Evolutionary conservation across 2,888 invertebrate genomes (phyloP), one percentile per base, ranked within the genome.

Genomic region (Salticus scenicus): DNA sequence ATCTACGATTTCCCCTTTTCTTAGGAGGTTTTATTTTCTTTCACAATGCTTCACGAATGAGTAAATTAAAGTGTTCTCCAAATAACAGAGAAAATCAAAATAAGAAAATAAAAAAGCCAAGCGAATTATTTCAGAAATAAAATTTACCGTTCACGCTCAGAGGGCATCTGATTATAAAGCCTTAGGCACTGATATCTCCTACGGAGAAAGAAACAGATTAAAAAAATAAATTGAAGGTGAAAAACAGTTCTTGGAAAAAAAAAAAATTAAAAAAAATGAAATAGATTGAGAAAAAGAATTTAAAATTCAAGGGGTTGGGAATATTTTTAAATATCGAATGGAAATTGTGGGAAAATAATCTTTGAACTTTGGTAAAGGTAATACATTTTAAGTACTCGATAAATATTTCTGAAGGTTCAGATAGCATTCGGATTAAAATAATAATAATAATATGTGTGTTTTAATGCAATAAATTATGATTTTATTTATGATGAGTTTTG

Each of bases 41-140:
- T 70, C 57, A 70, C 71, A 37, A 64, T 47, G 31, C 31, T 79
- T 72, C 72, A 72, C 47, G 79, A 72, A 79, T 72, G 79, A 72
- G 72, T 72, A 79, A 79, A 79, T 79, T 72, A 79, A 79, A 72
- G 72, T 63, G 30, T 30, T 14, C 72, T 64, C 42, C 42, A 37
- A 79, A 63, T 70, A 42, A 42, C 42, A 64, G 20, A 69, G 42
- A 17, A 47, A 17, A 31, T 17, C 8, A 41, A 64, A 63, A 72
- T 10, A 72, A 31, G 30, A 64, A 66, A 79, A 70, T 63, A 79
- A 42, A 72, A 79, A 31, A 20, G n/a, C 31, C 67, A 12, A 47
- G 71, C 28, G 66, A 79, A 72, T 79, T 71, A 79, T 79, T 78
- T 79, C 33, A 27, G 64, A 79, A 64, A 72, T 66, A 79, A 79